A percentile compares a stretch with the other conserved stretches of the same genome.
phyloP scores from a whole-genome alignment of 2,888 invertebrate species.

The Belgica antarctica region DNA sequence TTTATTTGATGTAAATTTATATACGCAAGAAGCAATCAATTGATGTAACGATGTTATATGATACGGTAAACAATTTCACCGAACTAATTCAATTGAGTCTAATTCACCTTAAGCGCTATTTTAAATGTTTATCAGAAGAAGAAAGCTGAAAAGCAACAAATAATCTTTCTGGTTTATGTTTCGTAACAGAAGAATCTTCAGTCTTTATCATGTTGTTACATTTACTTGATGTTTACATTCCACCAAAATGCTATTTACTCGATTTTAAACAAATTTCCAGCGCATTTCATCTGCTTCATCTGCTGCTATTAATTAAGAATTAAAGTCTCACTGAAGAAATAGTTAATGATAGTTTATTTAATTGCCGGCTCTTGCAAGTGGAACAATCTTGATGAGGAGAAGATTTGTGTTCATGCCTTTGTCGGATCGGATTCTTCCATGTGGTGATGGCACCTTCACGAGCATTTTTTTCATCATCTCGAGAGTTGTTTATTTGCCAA shows the following conservation, averaged over 20 bases:
- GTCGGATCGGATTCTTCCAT: background rate
- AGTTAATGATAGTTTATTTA: too few species aligned
- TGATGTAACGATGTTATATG: too few species aligned
- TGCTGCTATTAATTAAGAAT: too few species aligned
- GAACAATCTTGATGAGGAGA: slow-evolving; percentile 14
- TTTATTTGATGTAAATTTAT: too few species aligned
- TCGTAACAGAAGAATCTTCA: background rate
- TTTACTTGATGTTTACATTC: slow-evolving; percentile 4
- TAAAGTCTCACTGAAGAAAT: too few species aligned
- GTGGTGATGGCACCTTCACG: background rate
- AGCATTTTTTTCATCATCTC: background rate
- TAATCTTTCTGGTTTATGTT: slow-evolving; percentile 2
- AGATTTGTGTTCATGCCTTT: slow-evolving; percentile 3
- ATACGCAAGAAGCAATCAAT: too few species aligned
- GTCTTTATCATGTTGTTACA: slow-evolving; percentile 7
- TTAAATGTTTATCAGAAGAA: background rate
- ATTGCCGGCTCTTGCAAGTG: background rate
- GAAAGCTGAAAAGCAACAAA: slow-evolving; percentile 5
- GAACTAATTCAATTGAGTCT: background rate
- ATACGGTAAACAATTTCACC: too few species aligned
- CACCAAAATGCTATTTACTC: background rate
- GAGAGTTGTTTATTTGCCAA: background rate
- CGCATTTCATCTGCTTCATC: too few species aligned
- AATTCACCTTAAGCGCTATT: background rate
- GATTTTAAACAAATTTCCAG: background rate